Evolutionary conservation across 2,113 vertebrate species (phyloP).

Genomic region (Poecile atricapillus): DNA sequence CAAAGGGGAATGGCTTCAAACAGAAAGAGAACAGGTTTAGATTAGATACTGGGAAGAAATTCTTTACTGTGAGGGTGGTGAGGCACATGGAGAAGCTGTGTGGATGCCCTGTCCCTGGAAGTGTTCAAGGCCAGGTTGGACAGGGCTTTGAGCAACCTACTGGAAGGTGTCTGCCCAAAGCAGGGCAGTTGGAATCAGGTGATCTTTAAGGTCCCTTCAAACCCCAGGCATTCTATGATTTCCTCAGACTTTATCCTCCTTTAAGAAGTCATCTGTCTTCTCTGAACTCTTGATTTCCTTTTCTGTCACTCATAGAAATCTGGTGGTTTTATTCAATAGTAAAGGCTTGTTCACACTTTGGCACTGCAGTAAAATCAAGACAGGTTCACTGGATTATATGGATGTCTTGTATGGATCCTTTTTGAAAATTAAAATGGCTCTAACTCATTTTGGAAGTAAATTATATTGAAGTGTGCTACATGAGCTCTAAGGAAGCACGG

Average conservation of each 20-base stretch:
- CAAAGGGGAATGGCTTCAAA: not conserved
- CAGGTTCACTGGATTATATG: accelerated
- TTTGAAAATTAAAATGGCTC: not conserved
- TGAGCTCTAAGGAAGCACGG: not conserved
- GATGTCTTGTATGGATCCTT: not conserved
- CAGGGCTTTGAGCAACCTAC: not conserved
- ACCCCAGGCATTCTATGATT: not conserved
- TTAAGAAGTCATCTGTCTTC: not conserved
- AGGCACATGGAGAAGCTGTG: not conserved
- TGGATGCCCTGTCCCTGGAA: not conserved
- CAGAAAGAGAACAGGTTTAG: not conserved
- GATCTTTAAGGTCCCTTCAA: not conserved
- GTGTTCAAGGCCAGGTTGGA: not conserved
- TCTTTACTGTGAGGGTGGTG: not conserved
- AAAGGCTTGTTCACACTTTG: not conserved
- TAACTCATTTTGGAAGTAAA: not conserved
- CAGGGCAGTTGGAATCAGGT: not conserved
- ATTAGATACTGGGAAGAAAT: not conserved
- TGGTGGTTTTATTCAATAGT: not conserved
- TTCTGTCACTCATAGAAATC: accelerated
- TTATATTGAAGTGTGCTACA: not conserved
- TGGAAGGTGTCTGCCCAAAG: not conserved
- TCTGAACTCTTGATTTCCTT: not conserved
- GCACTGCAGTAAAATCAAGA: not conserved
- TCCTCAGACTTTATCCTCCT: not conserved